phyloP scores from a whole-genome alignment of 2,113 vertebrate genomes.

The Paratilapia polleni region DNA sequence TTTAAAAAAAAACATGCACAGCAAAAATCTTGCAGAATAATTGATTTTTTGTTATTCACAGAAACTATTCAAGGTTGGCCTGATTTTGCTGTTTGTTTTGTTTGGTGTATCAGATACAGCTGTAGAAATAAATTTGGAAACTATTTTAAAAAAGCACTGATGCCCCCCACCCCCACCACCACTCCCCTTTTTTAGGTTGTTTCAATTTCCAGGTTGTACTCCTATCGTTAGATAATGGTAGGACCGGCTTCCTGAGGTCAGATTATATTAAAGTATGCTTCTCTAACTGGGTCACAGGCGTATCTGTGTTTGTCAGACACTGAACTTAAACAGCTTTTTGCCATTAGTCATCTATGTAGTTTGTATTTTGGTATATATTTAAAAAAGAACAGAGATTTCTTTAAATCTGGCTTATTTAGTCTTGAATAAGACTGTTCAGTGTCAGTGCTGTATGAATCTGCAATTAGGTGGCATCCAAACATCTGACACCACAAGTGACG shows the following conservation, averaged over 20 bases:
- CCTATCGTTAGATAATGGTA: constrained; percentile 20
- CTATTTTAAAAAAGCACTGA: neutral
- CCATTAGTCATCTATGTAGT: constrained; percentile 10
- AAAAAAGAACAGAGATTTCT: neutral
- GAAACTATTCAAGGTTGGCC: neutral
- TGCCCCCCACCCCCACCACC: neutral
- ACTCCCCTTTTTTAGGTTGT: neutral
- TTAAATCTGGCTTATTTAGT: neutral
- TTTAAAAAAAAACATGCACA: constrained; percentile 22
- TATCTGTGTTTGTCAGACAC: neutral
- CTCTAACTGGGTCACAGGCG: constrained; percentile 20
- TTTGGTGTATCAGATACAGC: neutral
- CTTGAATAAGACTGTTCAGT: neutral
- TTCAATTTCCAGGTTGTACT: neutral
- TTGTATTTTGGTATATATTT: neutral
- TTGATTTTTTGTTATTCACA: constrained; percentile 16
- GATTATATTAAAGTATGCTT: constrained; percentile 23
- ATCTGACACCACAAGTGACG: neutral
- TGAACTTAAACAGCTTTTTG: constrained; percentile 24
- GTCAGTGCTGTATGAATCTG: neutral
- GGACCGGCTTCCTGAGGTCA: constrained; percentile 5
- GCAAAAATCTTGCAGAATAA: constrained; percentile 24
- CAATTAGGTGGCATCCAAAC: neutral
- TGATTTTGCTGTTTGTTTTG: neutral
- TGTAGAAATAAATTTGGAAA: neutral